phyloP scores from a whole-genome alignment of 1,140 invertebrate genomes.

The Caenorhabditis latens region DNA sequence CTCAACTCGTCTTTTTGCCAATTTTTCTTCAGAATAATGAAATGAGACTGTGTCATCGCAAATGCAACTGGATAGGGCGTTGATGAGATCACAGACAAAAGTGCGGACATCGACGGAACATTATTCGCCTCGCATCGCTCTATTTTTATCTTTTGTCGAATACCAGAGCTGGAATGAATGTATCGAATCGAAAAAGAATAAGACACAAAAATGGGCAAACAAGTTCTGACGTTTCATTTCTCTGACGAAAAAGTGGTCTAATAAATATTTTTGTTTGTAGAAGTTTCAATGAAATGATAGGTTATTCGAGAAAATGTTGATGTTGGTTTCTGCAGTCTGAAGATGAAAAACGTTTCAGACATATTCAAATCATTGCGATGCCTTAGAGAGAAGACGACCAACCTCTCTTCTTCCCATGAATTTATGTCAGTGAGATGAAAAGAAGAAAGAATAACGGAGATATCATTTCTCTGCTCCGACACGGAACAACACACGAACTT shows the following conservation, averaged over 20 bases:
- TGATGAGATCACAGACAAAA: conserved; percentile 31
- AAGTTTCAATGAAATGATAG: no score
- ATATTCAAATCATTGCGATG: not conserved
- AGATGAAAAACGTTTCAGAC: not conserved
- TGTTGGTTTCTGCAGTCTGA: not conserved
- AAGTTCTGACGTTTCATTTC: no score
- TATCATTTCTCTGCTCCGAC: not conserved
- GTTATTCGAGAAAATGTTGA: not conserved
- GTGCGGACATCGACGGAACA: not conserved
- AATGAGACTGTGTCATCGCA: conserved; percentile 21
- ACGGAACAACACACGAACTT: not conserved
- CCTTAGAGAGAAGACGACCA: not conserved
- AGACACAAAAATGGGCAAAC: no score
- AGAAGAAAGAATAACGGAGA: not conserved
- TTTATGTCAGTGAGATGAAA: not conserved
- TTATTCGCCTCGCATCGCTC: no score
- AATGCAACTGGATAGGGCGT: conserved; percentile 14
- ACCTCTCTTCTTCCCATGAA: not conserved
- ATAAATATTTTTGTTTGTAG: not conserved
- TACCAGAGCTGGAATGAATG: no score
- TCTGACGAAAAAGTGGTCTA: not conserved
- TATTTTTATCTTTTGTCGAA: no score
- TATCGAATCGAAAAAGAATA: no score
- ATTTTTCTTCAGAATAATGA: conserved; percentile 50
- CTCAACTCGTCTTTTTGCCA: conserved; percentile 51